These are phyloP conservation scores for Typhlichthys eigenmanni DNA, from an alignment of 2,797 vertebrate genomes.

Conservation along the genomic window DNA sequence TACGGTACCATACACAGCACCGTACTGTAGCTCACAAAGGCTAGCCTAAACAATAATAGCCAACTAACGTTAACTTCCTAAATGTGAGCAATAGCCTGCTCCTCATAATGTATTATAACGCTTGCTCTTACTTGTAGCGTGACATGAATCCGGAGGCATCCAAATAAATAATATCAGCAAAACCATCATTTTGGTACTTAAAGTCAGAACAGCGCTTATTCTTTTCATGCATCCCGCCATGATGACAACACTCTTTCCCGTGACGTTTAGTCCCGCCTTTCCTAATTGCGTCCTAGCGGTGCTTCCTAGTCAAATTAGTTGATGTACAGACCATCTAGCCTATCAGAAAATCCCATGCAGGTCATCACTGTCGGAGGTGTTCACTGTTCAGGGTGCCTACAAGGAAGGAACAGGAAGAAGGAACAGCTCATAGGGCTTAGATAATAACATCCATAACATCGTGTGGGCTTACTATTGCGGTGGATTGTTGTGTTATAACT, in stretches of 20 bases:
- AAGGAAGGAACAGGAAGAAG: no score
- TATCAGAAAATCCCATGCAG: slow-evolving; percentile 32
- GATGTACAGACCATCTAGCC: slow-evolving; percentile 34
- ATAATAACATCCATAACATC: no score
- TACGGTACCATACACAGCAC: no score
- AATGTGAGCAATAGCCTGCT: neutral
- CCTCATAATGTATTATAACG: neutral
- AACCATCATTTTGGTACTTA: slow-evolving; percentile 8
- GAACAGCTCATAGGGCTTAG: no score
- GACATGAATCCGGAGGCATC: slow-evolving; percentile 30
- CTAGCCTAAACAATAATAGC: slow-evolving; percentile 32
- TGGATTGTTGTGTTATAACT: no score
- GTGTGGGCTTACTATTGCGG: no score
- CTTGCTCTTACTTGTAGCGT: slow-evolving; percentile 50
- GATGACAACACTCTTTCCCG: slow-evolving; percentile 39
- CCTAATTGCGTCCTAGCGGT: slow-evolving; percentile 3
- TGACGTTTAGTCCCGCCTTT: slow-evolving; percentile 27
- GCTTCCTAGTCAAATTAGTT: neutral
- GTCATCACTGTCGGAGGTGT: slow-evolving; percentile 2
- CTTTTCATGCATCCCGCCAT: slow-evolving; percentile 77
- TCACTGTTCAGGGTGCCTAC: no score
- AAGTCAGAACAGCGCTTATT: neutral
- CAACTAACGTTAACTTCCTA: neutral
- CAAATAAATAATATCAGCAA: slow-evolving; percentile 35
- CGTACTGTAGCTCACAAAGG: slow-evolving; percentile 45